Conservation (phyloP, 2,797 vertebrate species). For the Eulemur rubriventer region DNA sequence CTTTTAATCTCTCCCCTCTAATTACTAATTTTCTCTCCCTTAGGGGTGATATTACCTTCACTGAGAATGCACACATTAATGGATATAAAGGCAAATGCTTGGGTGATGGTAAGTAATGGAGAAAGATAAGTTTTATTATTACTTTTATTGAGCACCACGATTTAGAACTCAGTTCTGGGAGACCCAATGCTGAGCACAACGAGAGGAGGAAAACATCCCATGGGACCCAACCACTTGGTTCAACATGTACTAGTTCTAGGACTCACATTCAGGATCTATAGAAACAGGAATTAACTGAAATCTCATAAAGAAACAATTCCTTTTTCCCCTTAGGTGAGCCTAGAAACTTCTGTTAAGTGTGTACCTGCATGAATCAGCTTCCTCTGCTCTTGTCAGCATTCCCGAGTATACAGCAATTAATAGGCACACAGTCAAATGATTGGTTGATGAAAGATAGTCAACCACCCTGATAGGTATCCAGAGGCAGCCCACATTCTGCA, state of each 20-base stretch:
- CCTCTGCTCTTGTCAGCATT: neutral
- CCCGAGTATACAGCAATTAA: neutral
- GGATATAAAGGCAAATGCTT: neutral
- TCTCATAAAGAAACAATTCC: neutral
- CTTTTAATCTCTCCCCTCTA: neutral
- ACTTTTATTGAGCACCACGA: neutral
- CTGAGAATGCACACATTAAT: neutral
- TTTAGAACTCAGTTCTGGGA: neutral
- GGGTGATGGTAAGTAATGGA: neutral
- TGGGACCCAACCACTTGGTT: too few relatives aligned
- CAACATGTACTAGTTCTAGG: neutral
- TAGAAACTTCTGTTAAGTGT: neutral
- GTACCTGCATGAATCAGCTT: accelerated
- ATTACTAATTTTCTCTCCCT: neutral
- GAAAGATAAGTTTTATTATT: neutral
- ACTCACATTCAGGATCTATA: neutral
- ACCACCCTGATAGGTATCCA: neutral
- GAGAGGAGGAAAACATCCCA: neutral
- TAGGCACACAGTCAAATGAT: neutral
- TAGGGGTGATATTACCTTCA: neutral
- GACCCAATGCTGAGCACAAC: neutral
- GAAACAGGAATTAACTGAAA: neutral
- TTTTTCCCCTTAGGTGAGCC: neutral
- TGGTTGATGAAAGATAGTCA: neutral
- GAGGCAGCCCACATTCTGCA: neutral